A percentile compares a stretch with the other conserved stretches of the same genome.
Conservation (phyloP, 1,140 invertebrate genomes). For the Drosophila saltans region DNA sequence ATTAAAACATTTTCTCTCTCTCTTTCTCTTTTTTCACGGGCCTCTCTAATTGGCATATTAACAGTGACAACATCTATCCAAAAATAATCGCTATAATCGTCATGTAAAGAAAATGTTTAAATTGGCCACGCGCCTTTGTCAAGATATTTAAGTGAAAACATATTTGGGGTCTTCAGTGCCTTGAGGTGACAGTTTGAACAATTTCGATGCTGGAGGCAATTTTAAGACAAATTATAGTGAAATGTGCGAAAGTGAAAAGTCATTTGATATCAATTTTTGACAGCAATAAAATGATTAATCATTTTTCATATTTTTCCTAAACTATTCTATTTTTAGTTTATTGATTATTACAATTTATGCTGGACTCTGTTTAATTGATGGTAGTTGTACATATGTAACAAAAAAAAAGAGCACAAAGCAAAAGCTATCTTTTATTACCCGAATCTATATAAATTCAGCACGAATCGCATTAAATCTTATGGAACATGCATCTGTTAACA, state of each 20-base stretch:
- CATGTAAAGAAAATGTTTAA: conserved; percentile 23
- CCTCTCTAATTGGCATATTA: conserved; percentile 26
- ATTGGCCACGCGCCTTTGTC: conserved; percentile 51
- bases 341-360: too few species aligned
- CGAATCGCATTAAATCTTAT: too few species aligned
- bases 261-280: conserved; percentile 20
- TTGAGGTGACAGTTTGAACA: conserved; percentile 30
- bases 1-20: background rate
- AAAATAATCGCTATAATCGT: conserved; percentile 41
- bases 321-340: too few species aligned
- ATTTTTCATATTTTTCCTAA: background rate
- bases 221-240: conserved; percentile 50
- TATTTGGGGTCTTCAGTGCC: conserved; percentile 5
- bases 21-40: background rate
- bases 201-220: conserved; percentile 4
- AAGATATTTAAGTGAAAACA: conserved; percentile 34
- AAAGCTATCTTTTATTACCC: too few species aligned
- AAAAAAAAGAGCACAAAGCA: too few species aligned
- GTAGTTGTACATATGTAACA: too few species aligned
- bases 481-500: too few species aligned
- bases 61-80: conserved; percentile 29
- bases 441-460: too few species aligned
- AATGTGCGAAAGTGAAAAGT: conserved; percentile 66
- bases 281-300: background rate
- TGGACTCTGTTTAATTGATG: too few species aligned